Evolutionary conservation across 2,113 vertebrate species (phyloP).

Genomic region (Dicentrarchus labrax): DNA sequence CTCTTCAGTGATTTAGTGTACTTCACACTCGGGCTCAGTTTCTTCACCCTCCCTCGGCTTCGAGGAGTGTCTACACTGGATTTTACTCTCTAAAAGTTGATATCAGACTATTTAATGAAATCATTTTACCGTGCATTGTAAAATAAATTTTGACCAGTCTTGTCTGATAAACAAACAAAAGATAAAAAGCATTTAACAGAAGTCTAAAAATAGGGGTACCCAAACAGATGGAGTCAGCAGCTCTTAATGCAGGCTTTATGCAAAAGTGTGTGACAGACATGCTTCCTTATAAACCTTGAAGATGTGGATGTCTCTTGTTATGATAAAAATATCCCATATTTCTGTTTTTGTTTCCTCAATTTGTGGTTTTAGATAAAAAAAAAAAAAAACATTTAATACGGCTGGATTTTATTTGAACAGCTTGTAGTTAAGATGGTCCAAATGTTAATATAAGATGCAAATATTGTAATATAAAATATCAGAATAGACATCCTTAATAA

Average conservation of each 20-base stretch:
- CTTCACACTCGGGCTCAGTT: constrained; percentile 24
- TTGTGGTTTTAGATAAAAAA: not conserved
- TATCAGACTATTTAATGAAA: constrained; percentile 12
- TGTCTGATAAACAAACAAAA: constrained; percentile 59
- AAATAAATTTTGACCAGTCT: constrained; percentile 39
- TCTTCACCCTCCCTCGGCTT: constrained; percentile 19
- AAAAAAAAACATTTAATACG: not conserved
- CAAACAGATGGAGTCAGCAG: constrained; percentile 55
- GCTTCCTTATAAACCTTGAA: constrained; percentile 22
- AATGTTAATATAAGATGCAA: not conserved
- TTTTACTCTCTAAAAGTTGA: not conserved
- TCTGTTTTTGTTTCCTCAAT: constrained; percentile 14
- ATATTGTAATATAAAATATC: not conserved
- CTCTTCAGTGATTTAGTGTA: constrained; percentile 38
- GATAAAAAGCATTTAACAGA: constrained; percentile 53
- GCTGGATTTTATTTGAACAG: not conserved
- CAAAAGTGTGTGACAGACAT: constrained; percentile 35
- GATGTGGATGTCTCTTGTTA: constrained; percentile 10
- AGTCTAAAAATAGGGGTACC: constrained; percentile 60
- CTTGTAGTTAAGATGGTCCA: not conserved
- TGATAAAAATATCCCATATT: constrained; percentile 18
- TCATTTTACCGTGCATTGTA: constrained; percentile 6
- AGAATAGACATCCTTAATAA: not conserved
- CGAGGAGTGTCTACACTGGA: constrained; percentile 28
- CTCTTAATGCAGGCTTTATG: constrained; percentile 58